Evolutionary conservation across 2,113 vertebrate genomes (phyloP).

Genomic region (Corythaixoides concolor): DNA sequence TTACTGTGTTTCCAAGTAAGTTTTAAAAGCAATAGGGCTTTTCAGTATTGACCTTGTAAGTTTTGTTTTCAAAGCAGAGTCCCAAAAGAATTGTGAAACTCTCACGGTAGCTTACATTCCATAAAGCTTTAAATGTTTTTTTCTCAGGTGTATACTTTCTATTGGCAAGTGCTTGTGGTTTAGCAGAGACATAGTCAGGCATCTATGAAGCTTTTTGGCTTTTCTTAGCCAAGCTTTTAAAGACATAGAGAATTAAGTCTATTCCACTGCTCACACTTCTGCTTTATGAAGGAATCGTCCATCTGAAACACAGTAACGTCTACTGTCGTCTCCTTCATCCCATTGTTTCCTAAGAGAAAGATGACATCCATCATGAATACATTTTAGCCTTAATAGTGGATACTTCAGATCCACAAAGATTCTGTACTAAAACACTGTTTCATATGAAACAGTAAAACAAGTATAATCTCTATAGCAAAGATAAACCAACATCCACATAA

Average conservation of each 20-base stretch:
- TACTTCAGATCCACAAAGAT: background rate
- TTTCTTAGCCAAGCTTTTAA: background rate
- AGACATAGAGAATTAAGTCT: background rate
- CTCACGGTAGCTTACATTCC: background rate
- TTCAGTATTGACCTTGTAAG: background rate
- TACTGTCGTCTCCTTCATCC: background rate
- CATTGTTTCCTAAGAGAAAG: background rate
- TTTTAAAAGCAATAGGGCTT: constrained; percentile 19
- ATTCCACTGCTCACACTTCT: background rate
- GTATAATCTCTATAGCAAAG: background rate
- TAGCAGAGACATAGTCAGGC: background rate
- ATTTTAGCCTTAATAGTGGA: constrained; percentile 20
- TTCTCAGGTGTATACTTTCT: background rate
- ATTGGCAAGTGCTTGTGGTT: constrained; percentile 9
- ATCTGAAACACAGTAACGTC: background rate
- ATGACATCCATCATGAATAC: background rate
- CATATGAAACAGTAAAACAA: background rate
- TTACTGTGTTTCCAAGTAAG: background rate
- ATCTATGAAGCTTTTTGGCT: background rate
- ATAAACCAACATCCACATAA: background rate
- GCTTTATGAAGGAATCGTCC: background rate
- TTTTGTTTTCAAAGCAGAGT: constrained; percentile 46
- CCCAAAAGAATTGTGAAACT: constrained; percentile 44
- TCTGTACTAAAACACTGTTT: background rate
- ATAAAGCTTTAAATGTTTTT: constrained; percentile 13